These are phyloP conservation scores for Geotrupes spiniger DNA, from an alignment of 2,888 invertebrate species.

Conservation along the genomic window DNA sequence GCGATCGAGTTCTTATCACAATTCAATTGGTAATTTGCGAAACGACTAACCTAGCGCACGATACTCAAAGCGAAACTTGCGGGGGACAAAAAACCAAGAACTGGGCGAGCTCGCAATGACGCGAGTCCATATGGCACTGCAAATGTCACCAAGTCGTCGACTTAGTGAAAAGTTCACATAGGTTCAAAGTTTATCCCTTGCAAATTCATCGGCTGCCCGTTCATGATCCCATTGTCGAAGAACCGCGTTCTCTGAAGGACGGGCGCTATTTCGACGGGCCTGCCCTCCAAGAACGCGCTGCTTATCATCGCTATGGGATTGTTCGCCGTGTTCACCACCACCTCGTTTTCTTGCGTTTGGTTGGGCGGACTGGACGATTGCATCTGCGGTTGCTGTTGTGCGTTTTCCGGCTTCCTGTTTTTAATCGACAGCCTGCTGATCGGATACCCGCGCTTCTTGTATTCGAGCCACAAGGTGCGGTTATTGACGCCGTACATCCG, in stretches of 20 bases:
- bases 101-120: no score
- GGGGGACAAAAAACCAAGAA: no score
- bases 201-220: conserved; percentile 61
- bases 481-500: conserved; percentile 82
- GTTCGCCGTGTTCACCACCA: conserved; percentile 24
- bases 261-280: conserved; percentile 67
- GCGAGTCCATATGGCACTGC: background rate
- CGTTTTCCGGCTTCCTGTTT: conserved; percentile 63
- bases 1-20: no score
- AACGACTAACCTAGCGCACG: no score
- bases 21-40: no score
- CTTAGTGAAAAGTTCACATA: conserved; percentile 56
- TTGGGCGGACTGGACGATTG: conserved; percentile 44
- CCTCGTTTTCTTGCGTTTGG: conserved; percentile 20
- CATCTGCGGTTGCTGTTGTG: conserved; percentile 15
- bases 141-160: background rate
- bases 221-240: conserved; percentile 38
- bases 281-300: conserved; percentile 63
- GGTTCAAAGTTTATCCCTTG: conserved; percentile 75
- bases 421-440: conserved; percentile 77
- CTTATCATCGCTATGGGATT: conserved; percentile 66
- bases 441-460: conserved; percentile 80
- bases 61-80: no score
- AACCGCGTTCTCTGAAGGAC: conserved; percentile 52
- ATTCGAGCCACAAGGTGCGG: conserved; percentile 80